Evolutionary conservation across 2,113 vertebrate species (phyloP), one percentile per base, ranked within the genome.

Genomic region (Alaudala cheleensis): DNA sequence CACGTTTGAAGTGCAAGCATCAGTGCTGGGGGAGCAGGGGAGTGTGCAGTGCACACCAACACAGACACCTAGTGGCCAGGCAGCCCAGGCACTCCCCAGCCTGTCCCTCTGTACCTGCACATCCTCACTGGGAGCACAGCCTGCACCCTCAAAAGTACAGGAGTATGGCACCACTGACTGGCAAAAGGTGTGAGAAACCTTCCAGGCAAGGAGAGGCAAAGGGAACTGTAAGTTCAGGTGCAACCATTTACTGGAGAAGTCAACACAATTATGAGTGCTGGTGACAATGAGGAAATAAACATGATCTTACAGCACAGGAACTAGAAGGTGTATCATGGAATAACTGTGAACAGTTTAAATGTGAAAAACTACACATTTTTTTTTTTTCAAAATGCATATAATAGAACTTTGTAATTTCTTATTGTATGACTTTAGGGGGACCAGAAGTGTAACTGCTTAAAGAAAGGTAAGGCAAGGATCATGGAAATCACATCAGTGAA

Each of bases 41-140:
- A 33, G 15, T 23, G 49, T 1, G 37, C 37, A 22, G 42, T 6
- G 18, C 66, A 37, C 71, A 34, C 15, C 87, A 60, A 54, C 62
- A 76, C 62, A n/a, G 95, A 90, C 90, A 76, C 42, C 90, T 76
- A 42, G 92, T 5, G 92, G 85, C 45, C 79, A 69, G 71, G 50
- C 70, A 79, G 84, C 34, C 33, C 65, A 12, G 10, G 31, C 20
- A 6, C 56, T 29, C 6, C 13, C 11, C 24, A 5, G 14, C 20
- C 65, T 13, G 3, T 3, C 58, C 20, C 0, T 0, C 49, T 3
- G 5, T 1, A 6, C 11, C 26, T 20, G 44, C 34, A 31, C 58
- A 33, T 4, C 42, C 29, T 5, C 37, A 11, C 3, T 1, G 2
- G 0, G 4, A 79, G 22, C 12, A 17, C 40, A 2, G 28, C 12